Conservation (phyloP, 2,113 vertebrate genomes). For the Pelobates fuscus region DNA sequence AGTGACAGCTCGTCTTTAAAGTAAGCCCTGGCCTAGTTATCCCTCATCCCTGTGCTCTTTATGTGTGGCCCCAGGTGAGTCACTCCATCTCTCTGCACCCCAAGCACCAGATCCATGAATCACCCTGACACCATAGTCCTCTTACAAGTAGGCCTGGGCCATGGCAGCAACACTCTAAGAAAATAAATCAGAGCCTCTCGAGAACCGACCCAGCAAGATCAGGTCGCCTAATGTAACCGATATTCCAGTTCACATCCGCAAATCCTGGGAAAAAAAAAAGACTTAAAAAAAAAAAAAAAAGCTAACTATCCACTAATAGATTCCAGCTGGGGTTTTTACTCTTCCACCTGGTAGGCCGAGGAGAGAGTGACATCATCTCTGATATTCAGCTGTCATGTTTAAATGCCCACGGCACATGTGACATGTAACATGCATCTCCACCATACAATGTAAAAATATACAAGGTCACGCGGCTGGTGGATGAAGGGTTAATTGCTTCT, state of each 20-base stretch:
- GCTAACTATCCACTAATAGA: conserved; percentile 8
- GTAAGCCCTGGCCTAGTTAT: no score
- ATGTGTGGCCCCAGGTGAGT: neutral
- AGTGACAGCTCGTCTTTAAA: no score
- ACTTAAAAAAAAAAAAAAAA: no score
- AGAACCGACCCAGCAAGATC: neutral
- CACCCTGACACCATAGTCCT: neutral
- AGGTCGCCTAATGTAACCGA: neutral
- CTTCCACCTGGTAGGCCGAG: conserved; percentile 5
- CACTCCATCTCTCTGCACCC: neutral
- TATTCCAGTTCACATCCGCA: conserved; percentile 5
- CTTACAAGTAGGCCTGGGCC: neutral
- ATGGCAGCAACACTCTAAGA: neutral
- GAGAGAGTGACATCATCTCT: neutral
- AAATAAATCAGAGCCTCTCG: neutral
- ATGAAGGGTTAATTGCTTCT: no score
- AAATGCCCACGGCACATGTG: conserved; percentile 15
- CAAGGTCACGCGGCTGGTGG: no score
- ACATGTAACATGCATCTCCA: neutral
- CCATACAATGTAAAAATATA: neutral
- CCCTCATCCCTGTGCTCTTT: no score
- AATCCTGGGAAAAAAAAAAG: conserved; percentile 19
- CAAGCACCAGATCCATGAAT: conserved; percentile 12
- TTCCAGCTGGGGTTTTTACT: conserved; percentile 28
- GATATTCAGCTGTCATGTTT: neutral